Evolutionary conservation across 2,113 vertebrate species (phyloP).

Genomic region (Thamnophis sirtalis): DNA sequence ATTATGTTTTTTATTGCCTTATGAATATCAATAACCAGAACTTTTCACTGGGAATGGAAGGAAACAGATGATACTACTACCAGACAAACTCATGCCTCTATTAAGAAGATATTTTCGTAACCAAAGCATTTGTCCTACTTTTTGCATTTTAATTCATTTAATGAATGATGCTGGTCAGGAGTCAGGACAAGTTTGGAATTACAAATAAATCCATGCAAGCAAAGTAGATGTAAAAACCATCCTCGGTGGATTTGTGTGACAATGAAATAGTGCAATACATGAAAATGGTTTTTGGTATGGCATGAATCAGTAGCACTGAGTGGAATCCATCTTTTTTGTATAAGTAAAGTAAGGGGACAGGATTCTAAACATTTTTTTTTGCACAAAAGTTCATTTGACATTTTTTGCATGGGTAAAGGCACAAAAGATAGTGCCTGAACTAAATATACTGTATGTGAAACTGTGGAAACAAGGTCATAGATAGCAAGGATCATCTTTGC

Average conservation of each 20-base stretch:
- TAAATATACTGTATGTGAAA: background rate
- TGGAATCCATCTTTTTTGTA: background rate
- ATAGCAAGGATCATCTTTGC: background rate
- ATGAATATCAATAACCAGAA: conserved; percentile 19
- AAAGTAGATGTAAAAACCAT: background rate
- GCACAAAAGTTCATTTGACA: background rate
- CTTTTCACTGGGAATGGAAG: conserved; percentile 13
- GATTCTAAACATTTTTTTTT: background rate
- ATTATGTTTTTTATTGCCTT: conserved; percentile 9
- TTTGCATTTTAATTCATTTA: background rate
- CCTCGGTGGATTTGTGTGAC: background rate
- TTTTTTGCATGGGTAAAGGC: background rate
- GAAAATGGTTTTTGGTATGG: background rate
- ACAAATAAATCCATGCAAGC: background rate
- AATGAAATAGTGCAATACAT: background rate
- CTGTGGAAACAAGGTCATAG: background rate
- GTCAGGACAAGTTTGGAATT: background rate
- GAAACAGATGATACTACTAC: conserved; percentile 32
- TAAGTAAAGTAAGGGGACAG: background rate
- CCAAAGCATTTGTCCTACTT: conserved; percentile 5
- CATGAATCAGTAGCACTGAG: background rate
- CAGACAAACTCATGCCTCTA: background rate
- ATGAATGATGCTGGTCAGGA: background rate
- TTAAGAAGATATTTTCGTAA: conserved; percentile 24
- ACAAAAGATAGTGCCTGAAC: background rate